These are phyloP conservation scores for Xiphophorus couchianus DNA, from an alignment of 2,113 vertebrate species.

Conservation along the genomic window DNA sequence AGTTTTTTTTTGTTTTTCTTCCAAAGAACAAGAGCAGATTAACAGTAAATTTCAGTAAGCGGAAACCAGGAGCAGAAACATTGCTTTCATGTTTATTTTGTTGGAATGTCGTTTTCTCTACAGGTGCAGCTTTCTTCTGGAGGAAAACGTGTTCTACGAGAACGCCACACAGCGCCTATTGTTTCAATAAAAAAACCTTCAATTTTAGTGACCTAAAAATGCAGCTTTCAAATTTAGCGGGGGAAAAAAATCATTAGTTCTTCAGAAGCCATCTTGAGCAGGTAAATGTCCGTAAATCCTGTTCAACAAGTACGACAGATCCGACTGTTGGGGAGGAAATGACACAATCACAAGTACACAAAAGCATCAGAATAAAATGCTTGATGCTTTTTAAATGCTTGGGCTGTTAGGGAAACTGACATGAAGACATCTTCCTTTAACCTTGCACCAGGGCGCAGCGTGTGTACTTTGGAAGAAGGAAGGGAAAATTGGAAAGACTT, in stretches of 20 bases:
- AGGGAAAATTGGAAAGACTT: not conserved
- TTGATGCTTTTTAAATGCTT: not conserved
- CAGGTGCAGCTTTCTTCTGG: too few species aligned
- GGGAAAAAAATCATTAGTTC: not conserved
- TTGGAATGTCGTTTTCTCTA: too few species aligned
- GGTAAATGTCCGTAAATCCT: not conserved
- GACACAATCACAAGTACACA: not conserved
- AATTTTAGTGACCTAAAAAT: too few species aligned
- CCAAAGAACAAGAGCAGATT: too few species aligned
- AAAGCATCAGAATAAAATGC: not conserved
- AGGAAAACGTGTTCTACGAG: not conserved
- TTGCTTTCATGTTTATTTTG: too few species aligned
- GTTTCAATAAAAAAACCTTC: not conserved
- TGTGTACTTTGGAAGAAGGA: not conserved
- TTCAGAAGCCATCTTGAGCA: too few species aligned
- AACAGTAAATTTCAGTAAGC: too few species aligned
- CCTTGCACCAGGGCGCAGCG: not conserved
- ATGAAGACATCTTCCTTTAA: not conserved
- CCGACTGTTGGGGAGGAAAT: too few species aligned
- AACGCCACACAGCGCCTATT: not conserved
- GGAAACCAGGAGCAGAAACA: too few species aligned
- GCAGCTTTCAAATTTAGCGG: too few species aligned
- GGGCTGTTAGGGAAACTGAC: not conserved
- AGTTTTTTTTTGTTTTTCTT: too few species aligned
- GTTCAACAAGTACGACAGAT: not conserved